Evolutionary conservation across 2,113 vertebrate species (phyloP).

Genomic region (Heliornis fulica): DNA sequence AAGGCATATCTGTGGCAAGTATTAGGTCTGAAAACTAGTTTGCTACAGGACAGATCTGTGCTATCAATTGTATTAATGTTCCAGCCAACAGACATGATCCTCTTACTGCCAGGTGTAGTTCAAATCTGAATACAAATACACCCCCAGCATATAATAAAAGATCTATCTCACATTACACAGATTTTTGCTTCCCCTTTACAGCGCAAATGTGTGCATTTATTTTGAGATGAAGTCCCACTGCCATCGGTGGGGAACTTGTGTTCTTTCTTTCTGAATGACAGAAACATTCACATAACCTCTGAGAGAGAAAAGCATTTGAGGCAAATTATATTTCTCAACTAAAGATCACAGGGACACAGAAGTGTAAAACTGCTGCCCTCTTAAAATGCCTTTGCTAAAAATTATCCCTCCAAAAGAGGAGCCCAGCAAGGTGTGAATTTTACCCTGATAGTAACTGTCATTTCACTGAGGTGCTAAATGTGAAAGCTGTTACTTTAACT

Average conservation of each 20-base stretch:
- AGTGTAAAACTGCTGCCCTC: background rate
- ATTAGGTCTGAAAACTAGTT: background rate
- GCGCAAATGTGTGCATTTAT: background rate
- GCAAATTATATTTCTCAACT: background rate
- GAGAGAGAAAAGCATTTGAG: background rate
- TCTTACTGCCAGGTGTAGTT: background rate
- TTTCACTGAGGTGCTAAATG: conserved; percentile 6
- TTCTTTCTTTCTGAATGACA: background rate
- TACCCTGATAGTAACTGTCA: background rate
- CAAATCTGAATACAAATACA: background rate
- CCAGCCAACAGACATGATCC: background rate
- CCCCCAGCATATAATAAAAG: background rate
- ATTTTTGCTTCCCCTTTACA: background rate
- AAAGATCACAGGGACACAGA: background rate
- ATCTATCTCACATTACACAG: background rate
- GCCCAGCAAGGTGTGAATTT: background rate
- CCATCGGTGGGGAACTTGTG: fast-evolving
- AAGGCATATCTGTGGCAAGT: background rate
- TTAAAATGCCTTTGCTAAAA: background rate
- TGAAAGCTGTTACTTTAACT: conserved; percentile 19
- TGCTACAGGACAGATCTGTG: background rate
- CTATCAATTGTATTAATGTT: background rate
- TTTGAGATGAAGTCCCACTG: background rate
- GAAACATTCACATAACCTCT: background rate
- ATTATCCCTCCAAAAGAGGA: background rate